Conservation (phyloP, 2,797 vertebrate species). For the Centroberyx gerrardi region DNA sequence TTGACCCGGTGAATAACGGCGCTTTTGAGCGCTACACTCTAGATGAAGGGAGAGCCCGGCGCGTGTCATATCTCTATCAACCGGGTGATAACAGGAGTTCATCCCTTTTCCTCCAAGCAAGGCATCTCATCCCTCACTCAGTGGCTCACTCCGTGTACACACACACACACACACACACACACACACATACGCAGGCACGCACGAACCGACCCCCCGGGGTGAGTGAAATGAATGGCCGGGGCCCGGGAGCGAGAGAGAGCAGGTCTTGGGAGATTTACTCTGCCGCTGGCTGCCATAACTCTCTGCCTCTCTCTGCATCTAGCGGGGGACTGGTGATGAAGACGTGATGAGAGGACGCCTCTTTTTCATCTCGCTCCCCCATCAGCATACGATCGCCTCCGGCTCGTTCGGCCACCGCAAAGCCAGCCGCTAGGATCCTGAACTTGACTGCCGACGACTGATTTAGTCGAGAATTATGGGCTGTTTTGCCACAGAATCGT, state of each 20-base stretch:
- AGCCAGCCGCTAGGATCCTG: slow-evolving; percentile 53
- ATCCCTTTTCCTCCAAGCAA: slow-evolving; percentile 34
- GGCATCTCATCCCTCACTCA: slow-evolving; percentile 38
- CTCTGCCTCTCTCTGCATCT: slow-evolving; percentile 51
- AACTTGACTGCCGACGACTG: slow-evolving; percentile 55
- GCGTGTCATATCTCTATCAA: slow-evolving; percentile 40
- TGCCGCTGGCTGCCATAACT: slow-evolving; percentile 62
- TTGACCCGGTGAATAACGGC: too few relatives aligned
- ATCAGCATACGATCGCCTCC: slow-evolving; percentile 66
- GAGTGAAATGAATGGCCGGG: slow-evolving; percentile 70
- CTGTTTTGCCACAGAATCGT: slow-evolving; percentile 30
- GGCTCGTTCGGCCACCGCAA: slow-evolving; percentile 59
- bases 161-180: slow-evolving; percentile 2
- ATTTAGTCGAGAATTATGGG: slow-evolving; percentile 55
- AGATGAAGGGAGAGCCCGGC: background rate
- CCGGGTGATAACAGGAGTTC: slow-evolving; percentile 25
- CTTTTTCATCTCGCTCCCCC: slow-evolving; percentile 70
- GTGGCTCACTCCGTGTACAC: slow-evolving; percentile 1
- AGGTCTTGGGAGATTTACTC: slow-evolving; percentile 69
- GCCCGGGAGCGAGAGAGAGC: slow-evolving; percentile 41
- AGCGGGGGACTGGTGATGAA: slow-evolving; percentile 67
- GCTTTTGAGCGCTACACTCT: slow-evolving; percentile 2
- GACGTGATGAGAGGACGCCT: slow-evolving; percentile 68
- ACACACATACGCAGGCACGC: slow-evolving; percentile 50
- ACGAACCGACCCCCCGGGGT: slow-evolving; percentile 46